A percentile compares a stretch with the other conserved stretches of the same genome.
phyloP scores from a whole-genome alignment of 2,113 vertebrate species.

The Gobio gobio region DNA sequence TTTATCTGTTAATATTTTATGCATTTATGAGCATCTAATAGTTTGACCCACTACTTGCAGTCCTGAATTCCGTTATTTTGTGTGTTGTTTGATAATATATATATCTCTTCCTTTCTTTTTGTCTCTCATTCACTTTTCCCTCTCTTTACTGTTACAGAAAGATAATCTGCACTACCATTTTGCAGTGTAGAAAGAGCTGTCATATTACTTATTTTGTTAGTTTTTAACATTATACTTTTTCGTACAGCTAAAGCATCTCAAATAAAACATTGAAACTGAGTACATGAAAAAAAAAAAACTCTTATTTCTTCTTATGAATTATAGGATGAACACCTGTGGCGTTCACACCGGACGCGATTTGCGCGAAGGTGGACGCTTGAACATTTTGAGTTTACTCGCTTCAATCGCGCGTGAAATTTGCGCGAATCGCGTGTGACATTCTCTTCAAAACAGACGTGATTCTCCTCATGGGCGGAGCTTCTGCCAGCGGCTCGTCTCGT shows the following conservation, averaged over 20 bases:
- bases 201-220: background rate
- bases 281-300: too few species aligned
- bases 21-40: background rate
- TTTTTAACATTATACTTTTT: background rate
- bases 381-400: too few species aligned
- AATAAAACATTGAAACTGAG: constrained; percentile 42
- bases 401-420: too few species aligned
- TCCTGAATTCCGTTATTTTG: background rate
- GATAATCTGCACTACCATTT: background rate
- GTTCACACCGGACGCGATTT: too few species aligned
- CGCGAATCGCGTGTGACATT: too few species aligned
- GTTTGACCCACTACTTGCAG: constrained; percentile 23
- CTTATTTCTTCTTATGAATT: background rate
- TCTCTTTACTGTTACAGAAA: background rate
- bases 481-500: too few species aligned
- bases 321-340: background rate
- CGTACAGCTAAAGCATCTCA: constrained; percentile 13
- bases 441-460: too few species aligned
- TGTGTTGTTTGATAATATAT: background rate
- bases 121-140: background rate
- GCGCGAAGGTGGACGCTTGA: too few species aligned
- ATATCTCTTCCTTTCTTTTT: background rate
- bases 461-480: too few species aligned
- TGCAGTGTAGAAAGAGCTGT: background rate
- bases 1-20: constrained; percentile 4